Base-by-base conservation (phyloP, 2,113 vertebrate species). In the Panthera tigris region DNA sequence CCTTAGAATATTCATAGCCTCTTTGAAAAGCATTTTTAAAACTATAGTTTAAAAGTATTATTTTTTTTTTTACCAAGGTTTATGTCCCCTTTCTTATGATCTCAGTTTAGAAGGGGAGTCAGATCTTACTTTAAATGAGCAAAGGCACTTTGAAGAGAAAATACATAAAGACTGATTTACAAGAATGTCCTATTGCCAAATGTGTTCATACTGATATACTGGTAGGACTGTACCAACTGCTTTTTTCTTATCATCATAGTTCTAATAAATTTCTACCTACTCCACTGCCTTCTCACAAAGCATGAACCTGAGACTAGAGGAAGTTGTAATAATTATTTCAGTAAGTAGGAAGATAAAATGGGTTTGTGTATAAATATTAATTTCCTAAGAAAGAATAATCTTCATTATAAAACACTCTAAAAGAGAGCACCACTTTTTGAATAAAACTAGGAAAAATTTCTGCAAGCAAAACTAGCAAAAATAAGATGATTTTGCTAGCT, bases 21-120 rank as follows among this genome's bases (percentile, higher is more conserved):
- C 91, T 91, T 50, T 90, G 27, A 89, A 97, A 83, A 85, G 25
- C 18, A 97, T 81, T 91, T 91, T 84, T 48, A 0, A 45, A 97
- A 50, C 66, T 82, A 80, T 23, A 55, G 63, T 57, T 92, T 91
- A 41, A 76, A 95, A 84, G 45, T 33, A 66, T 79, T 84, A 83
- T 74, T 69, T 89, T 91, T 69, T 73, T 89, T 91, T 94, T 95
- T 94, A 41, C 45, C 21, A 84, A 41, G 57, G 88, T 57, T 74
- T 74, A 79, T 74, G 31, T 41, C 66, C 11, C 25, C 18, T 69
- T 78, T 90, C 68, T 76, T 55, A 79, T 18, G 29, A 82, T 80
- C 31, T 86, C 83, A 97, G 57, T 80, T 80, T 74, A 86, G 55
- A 81, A 23, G 93, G 13, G 83, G 33, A 95, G 36, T 12, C 33